A percentile compares a stretch with the other conserved stretches of the same genome.
Conservation (phyloP, 2,888 invertebrate genomes). For the Prenolepis imparis region DNA sequence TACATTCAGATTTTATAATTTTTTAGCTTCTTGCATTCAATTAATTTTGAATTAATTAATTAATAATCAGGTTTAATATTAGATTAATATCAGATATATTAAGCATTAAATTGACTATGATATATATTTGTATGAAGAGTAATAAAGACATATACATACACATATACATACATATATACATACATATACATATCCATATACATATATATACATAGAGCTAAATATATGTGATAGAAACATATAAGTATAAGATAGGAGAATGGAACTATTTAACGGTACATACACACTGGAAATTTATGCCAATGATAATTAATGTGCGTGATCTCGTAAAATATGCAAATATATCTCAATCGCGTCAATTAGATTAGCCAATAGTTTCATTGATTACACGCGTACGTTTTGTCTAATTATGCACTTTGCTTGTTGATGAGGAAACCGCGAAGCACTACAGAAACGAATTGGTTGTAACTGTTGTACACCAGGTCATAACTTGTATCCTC, state of each 20-base stretch:
- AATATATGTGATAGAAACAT: background rate
- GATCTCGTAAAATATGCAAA: conserved; percentile 39
- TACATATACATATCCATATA: background rate
- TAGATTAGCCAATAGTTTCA: conserved; percentile 62
- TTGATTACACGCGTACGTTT: conserved; percentile 61
- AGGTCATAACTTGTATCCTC: conserved; percentile 61
- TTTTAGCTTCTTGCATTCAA: background rate
- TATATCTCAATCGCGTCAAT: conserved; percentile 64
- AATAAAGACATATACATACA: background rate
- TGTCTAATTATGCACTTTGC: conserved; percentile 67
- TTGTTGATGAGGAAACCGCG: conserved; percentile 60
- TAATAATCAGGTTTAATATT: background rate
- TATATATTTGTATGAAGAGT: background rate
- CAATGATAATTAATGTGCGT: conserved; percentile 33
- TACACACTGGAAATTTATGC: background rate
- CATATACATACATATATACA: background rate
- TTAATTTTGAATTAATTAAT: background rate
- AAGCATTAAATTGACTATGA: background rate
- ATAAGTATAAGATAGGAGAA: conserved; percentile 8
- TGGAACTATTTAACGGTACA: background rate
- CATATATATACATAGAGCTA: background rate
- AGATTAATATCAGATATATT: background rate
- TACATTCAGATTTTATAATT: background rate
- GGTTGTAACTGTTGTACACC: conserved; percentile 55
- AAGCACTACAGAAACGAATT: conserved; percentile 61